phyloP scores from a whole-genome alignment of 2,113 vertebrate genomes.

The Struthio camelus region DNA sequence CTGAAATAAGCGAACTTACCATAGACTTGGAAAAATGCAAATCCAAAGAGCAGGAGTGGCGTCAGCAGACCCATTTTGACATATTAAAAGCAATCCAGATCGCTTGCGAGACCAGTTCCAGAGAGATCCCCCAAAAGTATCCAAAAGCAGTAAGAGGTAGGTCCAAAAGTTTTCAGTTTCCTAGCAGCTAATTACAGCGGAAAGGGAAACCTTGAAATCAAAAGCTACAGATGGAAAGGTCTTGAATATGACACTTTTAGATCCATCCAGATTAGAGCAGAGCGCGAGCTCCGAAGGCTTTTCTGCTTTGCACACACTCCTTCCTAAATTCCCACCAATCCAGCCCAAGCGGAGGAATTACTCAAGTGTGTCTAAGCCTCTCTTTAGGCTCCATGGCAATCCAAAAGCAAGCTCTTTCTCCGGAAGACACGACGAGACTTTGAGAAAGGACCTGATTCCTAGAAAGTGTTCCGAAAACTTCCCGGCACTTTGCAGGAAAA shows the following conservation, averaged over 20 bases:
- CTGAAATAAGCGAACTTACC: conserved; percentile 84
- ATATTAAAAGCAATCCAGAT: conserved; percentile 91
- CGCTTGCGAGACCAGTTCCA: conserved; percentile 81
- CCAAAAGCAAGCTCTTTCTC: conserved; percentile 72
- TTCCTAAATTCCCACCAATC: conserved; percentile 73
- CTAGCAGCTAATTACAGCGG: conserved; percentile 70
- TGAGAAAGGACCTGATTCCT: conserved; percentile 66
- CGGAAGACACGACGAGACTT: conserved; percentile 61
- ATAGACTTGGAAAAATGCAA: conserved; percentile 87
- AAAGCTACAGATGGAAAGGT: conserved; percentile 50
- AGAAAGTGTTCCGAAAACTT: conserved; percentile 80
- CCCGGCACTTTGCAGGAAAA: conserved; percentile 65
- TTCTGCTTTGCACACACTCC: conserved; percentile 63
- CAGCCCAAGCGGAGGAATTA: conserved; percentile 62
- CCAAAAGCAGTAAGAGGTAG: conserved; percentile 77
- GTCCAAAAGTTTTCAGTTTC: conserved; percentile 80
- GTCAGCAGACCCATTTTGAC: conserved; percentile 94
- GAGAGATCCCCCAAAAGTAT: conserved; percentile 66
- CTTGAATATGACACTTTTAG: conserved; percentile 62
- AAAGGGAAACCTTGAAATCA: conserved; percentile 36
- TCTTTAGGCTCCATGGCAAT: conserved; percentile 69
- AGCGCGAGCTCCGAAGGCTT: conserved; percentile 50
- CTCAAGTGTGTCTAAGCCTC: conserved; percentile 66
- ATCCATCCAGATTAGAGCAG: conserved; percentile 65
- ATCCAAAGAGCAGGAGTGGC: conserved; percentile 90